Conservation (phyloP, 2,113 vertebrate genomes). For the Macquaria australasica region DNA sequence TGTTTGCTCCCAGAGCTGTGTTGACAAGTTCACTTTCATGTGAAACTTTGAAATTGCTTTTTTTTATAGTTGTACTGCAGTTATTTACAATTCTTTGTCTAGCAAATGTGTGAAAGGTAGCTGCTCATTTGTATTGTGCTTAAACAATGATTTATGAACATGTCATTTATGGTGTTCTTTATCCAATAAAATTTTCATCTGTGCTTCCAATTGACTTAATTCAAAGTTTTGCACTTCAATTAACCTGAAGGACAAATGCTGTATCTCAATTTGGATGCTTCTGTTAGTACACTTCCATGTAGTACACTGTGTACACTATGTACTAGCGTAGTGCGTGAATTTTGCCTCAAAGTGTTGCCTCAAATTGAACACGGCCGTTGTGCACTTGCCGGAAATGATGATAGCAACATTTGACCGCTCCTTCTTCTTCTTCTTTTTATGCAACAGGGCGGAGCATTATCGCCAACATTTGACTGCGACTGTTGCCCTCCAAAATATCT, state of each 20-base stretch:
- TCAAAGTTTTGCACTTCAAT: neutral
- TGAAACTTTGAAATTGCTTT: slow-evolving; percentile 63
- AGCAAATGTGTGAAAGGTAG: slow-evolving; percentile 23
- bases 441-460: too few species aligned
- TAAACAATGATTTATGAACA: slow-evolving; percentile 3
- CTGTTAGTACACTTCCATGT: too few species aligned
- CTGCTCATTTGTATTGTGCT: slow-evolving; percentile 5
- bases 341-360: too few species aligned
- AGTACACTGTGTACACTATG: too few species aligned
- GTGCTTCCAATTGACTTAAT: neutral
- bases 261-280: too few species aligned
- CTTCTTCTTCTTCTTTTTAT: too few species aligned
- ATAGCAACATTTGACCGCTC: too few species aligned
- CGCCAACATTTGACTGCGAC: too few species aligned
- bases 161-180: slow-evolving; percentile 4
- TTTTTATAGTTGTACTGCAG: slow-evolving; percentile 23
- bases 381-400: too few species aligned
- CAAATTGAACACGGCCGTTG: too few species aligned
- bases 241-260: neutral
- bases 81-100: slow-evolving; percentile 43
- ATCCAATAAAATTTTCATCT: neutral
- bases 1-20: slow-evolving; percentile 54
- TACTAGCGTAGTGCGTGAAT: too few species aligned
- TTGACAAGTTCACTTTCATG: slow-evolving; percentile 65
- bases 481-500: too few species aligned